Conservation (phyloP, 2,888 invertebrate genomes). For the Melanotus villosus region DNA sequence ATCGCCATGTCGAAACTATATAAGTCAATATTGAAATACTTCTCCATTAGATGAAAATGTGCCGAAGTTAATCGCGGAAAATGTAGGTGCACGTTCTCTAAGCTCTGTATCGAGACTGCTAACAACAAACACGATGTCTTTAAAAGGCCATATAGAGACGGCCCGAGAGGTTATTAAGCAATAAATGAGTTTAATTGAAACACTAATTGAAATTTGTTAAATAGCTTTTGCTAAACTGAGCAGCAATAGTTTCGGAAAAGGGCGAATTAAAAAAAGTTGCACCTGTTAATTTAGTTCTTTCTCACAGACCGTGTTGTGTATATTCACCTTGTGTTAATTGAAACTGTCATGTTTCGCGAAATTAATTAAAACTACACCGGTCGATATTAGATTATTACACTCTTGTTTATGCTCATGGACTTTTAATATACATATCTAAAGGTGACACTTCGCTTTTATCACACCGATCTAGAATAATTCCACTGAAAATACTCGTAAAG, state of each 20-base stretch:
- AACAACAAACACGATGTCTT: conserved; percentile 22
- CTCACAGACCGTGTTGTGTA: no score
- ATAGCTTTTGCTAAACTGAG: conserved; percentile 3
- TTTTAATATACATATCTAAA: no score
- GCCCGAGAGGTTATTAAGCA: conserved; percentile 34
- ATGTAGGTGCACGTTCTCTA: conserved; percentile 27
- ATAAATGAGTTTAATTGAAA: conserved; percentile 25
- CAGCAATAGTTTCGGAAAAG: conserved; percentile 21
- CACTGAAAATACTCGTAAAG: no score
- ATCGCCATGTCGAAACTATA: conserved; percentile 32
- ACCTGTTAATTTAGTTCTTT: no score
- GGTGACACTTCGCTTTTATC: no score
- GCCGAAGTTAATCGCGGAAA: conserved; percentile 34
- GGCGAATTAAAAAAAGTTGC: neutral
- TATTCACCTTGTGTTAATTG: conserved; percentile 2
- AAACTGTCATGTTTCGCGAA: conserved; percentile 14
- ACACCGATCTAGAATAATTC: no score
- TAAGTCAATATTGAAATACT: conserved; percentile 41
- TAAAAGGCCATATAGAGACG: conserved; percentile 30
- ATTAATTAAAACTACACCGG: conserved; percentile 9
- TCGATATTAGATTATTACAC: neutral
- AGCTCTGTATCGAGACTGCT: conserved; percentile 4
- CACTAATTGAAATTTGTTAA: conserved; percentile 19
- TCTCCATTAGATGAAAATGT: conserved; percentile 31
- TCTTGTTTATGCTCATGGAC: no score